Evolutionary conservation across 2,888 invertebrate species (phyloP).

Genomic region (Terebella lapidaria): DNA sequence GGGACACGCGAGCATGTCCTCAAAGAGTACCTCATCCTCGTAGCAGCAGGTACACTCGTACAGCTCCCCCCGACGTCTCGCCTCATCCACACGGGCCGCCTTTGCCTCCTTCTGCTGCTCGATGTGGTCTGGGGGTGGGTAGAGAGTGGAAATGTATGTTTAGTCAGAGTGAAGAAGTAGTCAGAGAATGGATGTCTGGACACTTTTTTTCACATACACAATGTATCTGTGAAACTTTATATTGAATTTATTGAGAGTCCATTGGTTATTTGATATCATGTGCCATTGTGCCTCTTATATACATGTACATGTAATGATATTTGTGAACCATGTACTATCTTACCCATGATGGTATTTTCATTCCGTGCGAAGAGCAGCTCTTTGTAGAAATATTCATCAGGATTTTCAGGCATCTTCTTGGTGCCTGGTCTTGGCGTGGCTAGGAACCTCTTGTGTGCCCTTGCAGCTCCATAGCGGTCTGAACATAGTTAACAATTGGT

Average conservation of each 20-base stretch:
- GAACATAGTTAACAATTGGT: too few species aligned
- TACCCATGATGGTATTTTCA: conserved; percentile 18
- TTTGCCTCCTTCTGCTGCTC: conserved; percentile 9
- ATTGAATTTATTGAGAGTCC: too few species aligned
- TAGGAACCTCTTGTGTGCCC: background rate
- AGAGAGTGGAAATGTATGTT: background rate
- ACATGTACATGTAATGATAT: background rate
- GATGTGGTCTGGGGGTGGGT: conserved; percentile 13
- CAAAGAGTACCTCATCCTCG: conserved; percentile 57
- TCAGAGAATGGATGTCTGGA: too few species aligned
- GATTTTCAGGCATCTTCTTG: conserved; percentile 33
- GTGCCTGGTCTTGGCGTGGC: background rate
- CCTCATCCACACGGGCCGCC: conserved; percentile 29
- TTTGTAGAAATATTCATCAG: conserved; percentile 46
- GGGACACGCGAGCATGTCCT: conserved; percentile 42
- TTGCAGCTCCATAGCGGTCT: background rate
- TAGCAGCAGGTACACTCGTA: conserved; percentile 60
- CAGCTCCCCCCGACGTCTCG: conserved; percentile 51
- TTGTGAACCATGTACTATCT: background rate
- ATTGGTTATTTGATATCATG: too few species aligned
- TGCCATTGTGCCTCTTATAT: background rate
- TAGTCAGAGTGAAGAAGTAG: too few species aligned
- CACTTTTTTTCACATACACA: too few species aligned
- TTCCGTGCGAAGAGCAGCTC: conserved; percentile 39
- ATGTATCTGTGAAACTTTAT: too few species aligned